Evolutionary conservation across 2,113 vertebrate genomes (phyloP).

Genomic region (Euleptes europaea): DNA sequence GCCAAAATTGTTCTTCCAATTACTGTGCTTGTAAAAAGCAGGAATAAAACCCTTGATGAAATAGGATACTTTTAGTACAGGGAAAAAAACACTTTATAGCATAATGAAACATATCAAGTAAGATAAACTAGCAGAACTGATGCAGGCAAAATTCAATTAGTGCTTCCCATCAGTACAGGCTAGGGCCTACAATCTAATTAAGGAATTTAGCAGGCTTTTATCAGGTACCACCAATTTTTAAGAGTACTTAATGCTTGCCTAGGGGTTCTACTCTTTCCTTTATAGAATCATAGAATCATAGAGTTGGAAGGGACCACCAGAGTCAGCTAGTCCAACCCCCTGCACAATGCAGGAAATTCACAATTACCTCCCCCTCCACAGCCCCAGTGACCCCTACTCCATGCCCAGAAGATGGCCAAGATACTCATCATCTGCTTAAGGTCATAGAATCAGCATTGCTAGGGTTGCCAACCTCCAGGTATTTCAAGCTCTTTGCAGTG

Average conservation of each 20-base stretch:
- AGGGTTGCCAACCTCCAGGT: too few relatives aligned
- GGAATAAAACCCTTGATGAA: conserved; percentile 9
- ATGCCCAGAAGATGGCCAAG: too few relatives aligned
- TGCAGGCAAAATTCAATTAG: neutral
- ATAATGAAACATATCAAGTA: conserved; percentile 5
- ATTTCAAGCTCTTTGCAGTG: too few relatives aligned
- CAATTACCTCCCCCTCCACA: too few relatives aligned
- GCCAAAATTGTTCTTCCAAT: neutral
- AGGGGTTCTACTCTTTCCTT: neutral
- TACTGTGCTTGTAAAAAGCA: neutral
- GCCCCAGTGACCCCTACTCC: too few relatives aligned
- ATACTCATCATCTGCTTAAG: too few relatives aligned
- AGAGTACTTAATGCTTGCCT: neutral
- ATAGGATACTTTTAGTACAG: neutral
- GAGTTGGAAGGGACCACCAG: too few relatives aligned
- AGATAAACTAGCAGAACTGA: neutral
- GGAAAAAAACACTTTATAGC: neutral
- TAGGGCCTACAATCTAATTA: conserved; percentile 1
- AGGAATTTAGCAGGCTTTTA: neutral
- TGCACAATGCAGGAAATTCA: too few relatives aligned
- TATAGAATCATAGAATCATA: too few relatives aligned
- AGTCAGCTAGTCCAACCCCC: too few relatives aligned
- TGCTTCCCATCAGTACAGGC: neutral
- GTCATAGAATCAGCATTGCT: too few relatives aligned
- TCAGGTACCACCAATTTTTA: neutral